These are phyloP conservation scores for Fregata magnificens DNA, from an alignment of 2,113 vertebrate genomes.

Conservation along the genomic window DNA sequence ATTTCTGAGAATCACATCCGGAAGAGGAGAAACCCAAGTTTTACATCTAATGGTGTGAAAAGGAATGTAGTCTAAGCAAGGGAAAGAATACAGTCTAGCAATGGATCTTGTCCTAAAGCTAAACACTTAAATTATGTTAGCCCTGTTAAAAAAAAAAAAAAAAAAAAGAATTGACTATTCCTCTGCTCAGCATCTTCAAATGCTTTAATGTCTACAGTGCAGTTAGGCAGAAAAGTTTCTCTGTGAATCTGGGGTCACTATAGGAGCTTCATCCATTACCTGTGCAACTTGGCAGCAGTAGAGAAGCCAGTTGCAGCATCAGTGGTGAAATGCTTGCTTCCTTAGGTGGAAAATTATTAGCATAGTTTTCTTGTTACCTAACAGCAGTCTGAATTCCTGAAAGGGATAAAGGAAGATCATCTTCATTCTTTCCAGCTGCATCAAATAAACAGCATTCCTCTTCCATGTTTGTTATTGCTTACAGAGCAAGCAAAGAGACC, in stretches of 20 bases:
- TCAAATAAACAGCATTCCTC: conserved; percentile 69
- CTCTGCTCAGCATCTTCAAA: background rate
- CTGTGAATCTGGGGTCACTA: background rate
- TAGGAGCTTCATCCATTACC: background rate
- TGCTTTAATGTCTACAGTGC: background rate
- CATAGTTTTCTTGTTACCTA: conserved; percentile 68
- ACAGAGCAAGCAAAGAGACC: background rate
- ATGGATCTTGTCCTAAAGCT: background rate
- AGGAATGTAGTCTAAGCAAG: background rate
- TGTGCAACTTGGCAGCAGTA: conserved; percentile 1
- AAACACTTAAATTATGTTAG: background rate
- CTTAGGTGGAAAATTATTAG: conserved; percentile 56
- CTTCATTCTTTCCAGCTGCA: conserved; percentile 62
- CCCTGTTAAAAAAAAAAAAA: background rate
- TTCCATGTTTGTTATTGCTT: conserved; percentile 58
- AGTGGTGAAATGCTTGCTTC: conserved; percentile 34
- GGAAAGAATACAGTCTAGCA: background rate
- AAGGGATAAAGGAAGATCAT: conserved; percentile 56
- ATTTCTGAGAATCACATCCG: background rate
- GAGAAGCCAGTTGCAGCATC: conserved; percentile 1
- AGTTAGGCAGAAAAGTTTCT: background rate
- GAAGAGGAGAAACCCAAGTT: background rate
- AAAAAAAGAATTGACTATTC: background rate
- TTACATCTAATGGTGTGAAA: background rate
- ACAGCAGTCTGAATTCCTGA: conserved; percentile 54